Conservation (phyloP, 2,113 vertebrate species). For the Campylomormyrus tamandua region DNA sequence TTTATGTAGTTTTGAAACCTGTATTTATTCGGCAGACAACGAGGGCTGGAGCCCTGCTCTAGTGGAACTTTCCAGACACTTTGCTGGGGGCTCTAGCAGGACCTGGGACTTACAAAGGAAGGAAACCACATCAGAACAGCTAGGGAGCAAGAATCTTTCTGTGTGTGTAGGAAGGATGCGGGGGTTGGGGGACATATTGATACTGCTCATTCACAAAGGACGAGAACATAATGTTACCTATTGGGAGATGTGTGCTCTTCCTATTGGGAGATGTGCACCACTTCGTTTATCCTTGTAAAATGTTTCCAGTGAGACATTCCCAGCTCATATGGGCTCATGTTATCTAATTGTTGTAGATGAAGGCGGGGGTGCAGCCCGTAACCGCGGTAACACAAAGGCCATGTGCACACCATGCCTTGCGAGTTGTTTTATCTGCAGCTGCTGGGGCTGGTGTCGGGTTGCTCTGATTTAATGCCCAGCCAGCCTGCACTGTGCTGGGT, state of each 20-base stretch:
- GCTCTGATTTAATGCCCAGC: background rate
- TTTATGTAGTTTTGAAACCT: background rate
- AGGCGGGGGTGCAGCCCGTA: background rate
- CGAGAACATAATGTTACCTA: background rate
- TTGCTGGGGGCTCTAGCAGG: background rate
- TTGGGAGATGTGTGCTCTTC: background rate
- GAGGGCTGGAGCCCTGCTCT: background rate
- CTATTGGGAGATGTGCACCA: background rate
- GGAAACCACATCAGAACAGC: background rate
- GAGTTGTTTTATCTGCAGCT: conserved; percentile 6
- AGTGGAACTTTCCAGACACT: background rate
- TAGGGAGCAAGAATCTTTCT: background rate
- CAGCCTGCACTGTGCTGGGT: background rate
- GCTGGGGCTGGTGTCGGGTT: conserved; percentile 8
- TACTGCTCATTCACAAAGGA: background rate
- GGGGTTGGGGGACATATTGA: background rate
- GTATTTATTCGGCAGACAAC: background rate
- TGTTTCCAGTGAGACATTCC: background rate
- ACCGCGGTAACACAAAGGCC: background rate
- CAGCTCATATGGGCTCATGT: background rate
- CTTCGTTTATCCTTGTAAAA: background rate
- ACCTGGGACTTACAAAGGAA: background rate
- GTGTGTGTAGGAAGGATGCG: background rate
- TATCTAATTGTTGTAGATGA: background rate
- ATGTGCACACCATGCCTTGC: background rate